phyloP scores from a whole-genome alignment of 2,888 invertebrate species.

The Ctena decussata region DNA sequence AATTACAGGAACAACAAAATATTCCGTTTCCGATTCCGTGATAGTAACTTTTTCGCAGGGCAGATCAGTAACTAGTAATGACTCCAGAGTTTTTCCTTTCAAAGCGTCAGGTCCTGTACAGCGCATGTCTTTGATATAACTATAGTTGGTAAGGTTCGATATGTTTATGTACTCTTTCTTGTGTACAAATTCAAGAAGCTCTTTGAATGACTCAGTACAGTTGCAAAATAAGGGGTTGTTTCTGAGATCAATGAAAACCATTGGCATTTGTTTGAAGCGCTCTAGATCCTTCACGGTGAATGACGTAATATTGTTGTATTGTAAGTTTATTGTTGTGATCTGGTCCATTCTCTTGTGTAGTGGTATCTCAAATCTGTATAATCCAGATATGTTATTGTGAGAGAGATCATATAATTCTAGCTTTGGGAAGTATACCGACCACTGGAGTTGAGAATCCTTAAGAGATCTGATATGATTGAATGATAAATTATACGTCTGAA shows the following conservation, averaged over 20 bases:
- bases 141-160: slow-evolving; percentile 44
- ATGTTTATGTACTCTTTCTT: slow-evolving; percentile 32
- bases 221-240: slow-evolving; percentile 74
- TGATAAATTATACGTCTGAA: slow-evolving; percentile 62
- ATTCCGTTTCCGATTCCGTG: slow-evolving; percentile 34
- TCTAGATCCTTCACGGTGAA: slow-evolving; percentile 64
- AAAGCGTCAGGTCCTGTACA: slow-evolving; percentile 64
- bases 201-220: slow-evolving; percentile 61
- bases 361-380: slow-evolving; percentile 64
- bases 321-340: slow-evolving; percentile 60
- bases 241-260: slow-evolving; percentile 70
- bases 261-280: slow-evolving; percentile 57
- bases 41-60: slow-evolving; percentile 9
- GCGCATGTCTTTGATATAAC: slow-evolving; percentile 59
- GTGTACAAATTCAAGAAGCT: slow-evolving; percentile 40
- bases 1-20: slow-evolving; percentile 52
- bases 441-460: slow-evolving; percentile 61
- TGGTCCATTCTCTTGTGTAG: slow-evolving; percentile 28
- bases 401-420: slow-evolving; percentile 73
- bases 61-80: slow-evolving; percentile 34
- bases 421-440: slow-evolving; percentile 71
- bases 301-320: slow-evolving; percentile 71
- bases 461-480: slow-evolving; percentile 60
- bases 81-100: slow-evolving; percentile 39
- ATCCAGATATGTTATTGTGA: slow-evolving; percentile 68